Conservation (phyloP, 2,797 vertebrate genomes). For the Chromobotia macracanthus region DNA sequence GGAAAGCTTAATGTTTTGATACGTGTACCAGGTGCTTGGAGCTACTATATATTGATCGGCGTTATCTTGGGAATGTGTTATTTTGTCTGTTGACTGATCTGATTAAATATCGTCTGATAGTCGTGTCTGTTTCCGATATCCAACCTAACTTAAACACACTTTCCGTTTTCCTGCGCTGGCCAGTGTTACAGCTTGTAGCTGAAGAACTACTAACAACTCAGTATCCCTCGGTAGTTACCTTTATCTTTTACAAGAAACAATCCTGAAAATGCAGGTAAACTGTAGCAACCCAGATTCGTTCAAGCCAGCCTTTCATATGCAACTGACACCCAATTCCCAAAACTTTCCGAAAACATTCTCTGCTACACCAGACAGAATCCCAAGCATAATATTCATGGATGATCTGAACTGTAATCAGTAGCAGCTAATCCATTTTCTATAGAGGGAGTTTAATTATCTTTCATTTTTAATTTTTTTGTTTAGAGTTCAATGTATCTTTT, state of each 20-base stretch:
- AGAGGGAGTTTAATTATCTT: not conserved
- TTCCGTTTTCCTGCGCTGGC: not conserved
- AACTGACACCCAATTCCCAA: not conserved
- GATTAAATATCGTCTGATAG: not conserved
- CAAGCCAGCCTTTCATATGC: not conserved
- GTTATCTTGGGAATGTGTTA: constrained; percentile 41
- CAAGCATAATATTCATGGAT: not conserved
- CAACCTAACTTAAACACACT: too few species aligned
- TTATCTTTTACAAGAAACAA: not conserved
- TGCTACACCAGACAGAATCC: not conserved
- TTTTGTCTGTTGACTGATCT: constrained; percentile 18
- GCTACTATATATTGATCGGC: not conserved
- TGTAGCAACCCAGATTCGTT: not conserved
- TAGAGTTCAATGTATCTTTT: not conserved
- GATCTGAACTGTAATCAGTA: not conserved
- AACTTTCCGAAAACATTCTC: constrained; percentile 10
- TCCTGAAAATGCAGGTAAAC: not conserved
- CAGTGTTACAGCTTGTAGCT: not conserved
- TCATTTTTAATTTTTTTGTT: not conserved
- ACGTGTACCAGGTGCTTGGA: not conserved
- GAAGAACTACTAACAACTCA: not conserved
- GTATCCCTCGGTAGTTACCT: not conserved
- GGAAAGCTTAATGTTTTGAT: not conserved
- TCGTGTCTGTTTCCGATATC: not conserved
- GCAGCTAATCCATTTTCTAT: not conserved